Base-by-base conservation (phyloP, 2,113 vertebrate genomes). In the Pedetes capensis region DNA sequence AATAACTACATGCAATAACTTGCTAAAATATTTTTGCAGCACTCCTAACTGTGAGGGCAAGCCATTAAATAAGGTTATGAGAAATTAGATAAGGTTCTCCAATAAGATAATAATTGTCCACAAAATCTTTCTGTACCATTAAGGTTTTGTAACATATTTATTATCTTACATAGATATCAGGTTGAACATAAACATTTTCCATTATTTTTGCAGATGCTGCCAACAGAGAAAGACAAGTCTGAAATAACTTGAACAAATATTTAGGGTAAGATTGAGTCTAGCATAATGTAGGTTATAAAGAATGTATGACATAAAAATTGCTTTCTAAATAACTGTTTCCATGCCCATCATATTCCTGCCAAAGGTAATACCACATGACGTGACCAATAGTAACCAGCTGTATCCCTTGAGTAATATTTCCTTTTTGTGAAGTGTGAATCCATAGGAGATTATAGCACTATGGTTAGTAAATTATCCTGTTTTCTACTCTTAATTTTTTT, bases 321-420 rank as follows among this genome's bases (percentile, higher is more conserved):
- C 79, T 93, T 96, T 91, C 51, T 87, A 95, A 95, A 83, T 49
- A 74, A 82, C n/a, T n/a, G 6, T 83, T 93, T 91, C 89, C 44
- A 87, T 72, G 27, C 27, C 63, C 63, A 29, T 82, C 37, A 10
- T 11, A 44, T 9, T 49, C 49, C 39, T n/a, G 72, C 29, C 63
- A 61, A 76, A 95, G 72, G 78, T 81, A 91, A 91, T 5, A 8
- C 49, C 61, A 34, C 64, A n/a, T 23, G 53, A 79, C 0, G 51
- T 55, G 68, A 51, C 37, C 82, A 55, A 29, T 47, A 68, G 61
- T 85, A 59, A 78, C 61, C 79, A 23, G 49, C 72, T 49, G 14
- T 37, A 44, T 91, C 68, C 34, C 90, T 80, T 82, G 80, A 47
- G 12, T 81, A 55, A 10, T 39, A 47, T 85, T 87, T 93, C 95